A percentile compares a stretch with the other conserved stretches of the same genome.
phyloP scores from a whole-genome alignment of 2,888 invertebrate species.

The Scotopteryx bipunctaria region DNA sequence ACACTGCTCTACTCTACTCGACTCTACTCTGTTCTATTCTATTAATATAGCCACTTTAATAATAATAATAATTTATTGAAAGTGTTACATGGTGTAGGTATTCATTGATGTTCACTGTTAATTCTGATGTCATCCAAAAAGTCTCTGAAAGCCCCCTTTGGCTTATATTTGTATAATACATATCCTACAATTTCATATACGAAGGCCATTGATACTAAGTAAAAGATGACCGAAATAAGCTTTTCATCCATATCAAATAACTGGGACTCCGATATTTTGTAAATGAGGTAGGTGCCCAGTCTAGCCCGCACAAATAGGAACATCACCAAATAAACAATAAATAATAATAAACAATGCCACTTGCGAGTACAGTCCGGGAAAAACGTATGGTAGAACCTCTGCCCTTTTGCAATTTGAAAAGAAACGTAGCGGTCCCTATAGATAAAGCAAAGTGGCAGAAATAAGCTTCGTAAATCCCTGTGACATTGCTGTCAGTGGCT shows the following conservation, averaged over 20 bases:
- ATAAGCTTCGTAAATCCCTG: too few relatives aligned
- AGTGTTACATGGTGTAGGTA: neutral
- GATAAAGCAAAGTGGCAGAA: too few relatives aligned
- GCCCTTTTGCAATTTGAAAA: too few relatives aligned
- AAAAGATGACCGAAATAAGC: conserved; percentile 62
- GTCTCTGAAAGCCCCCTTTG: conserved; percentile 48
- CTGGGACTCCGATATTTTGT: conserved; percentile 63
- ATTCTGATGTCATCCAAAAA: conserved; percentile 50
- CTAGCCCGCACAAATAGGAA: conserved; percentile 79
- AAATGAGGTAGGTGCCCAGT: conserved; percentile 77
- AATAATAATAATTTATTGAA: conserved; percentile 14
- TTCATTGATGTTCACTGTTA: conserved; percentile 27
- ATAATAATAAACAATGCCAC: too few relatives aligned
- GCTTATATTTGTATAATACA: conserved; percentile 64
- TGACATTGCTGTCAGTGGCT: too few relatives aligned
- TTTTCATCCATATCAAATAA: conserved; percentile 70
- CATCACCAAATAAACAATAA: conserved; percentile 75
- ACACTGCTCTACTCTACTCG: too few relatives aligned
- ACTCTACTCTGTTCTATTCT: too few relatives aligned
- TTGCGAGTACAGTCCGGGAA: too few relatives aligned
- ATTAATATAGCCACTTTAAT: too few relatives aligned
- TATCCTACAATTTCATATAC: conserved; percentile 73
- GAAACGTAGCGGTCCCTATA: too few relatives aligned
- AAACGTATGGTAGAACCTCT: too few relatives aligned
- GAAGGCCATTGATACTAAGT: conserved; percentile 69